Evolutionary conservation across 2,797 vertebrate species (phyloP).

Genomic region (Pyrocephalus nanus): DNA sequence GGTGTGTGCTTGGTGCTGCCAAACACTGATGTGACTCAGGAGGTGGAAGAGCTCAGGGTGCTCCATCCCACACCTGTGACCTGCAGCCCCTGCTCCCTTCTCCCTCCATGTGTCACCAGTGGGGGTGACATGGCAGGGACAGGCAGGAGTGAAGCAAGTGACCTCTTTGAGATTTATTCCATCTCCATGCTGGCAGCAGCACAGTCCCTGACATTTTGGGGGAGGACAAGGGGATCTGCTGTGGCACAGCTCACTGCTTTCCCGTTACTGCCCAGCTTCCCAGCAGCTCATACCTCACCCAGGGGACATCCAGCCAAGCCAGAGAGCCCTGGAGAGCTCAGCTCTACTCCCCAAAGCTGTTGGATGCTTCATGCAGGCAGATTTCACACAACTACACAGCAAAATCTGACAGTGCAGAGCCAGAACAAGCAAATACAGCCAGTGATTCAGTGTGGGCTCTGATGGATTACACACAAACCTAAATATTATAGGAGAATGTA

Average conservation of each 20-base stretch:
- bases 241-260: not conserved
- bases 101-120: not conserved
- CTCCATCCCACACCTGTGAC: not conserved
- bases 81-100: not conserved
- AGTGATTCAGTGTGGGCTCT: not conserved
- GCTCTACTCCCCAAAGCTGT: not conserved
- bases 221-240: not conserved
- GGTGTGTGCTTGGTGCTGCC: accelerated
- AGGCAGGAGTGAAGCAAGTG: not conserved
- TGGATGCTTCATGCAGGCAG: accelerated
- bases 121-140: not conserved
- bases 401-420: not conserved
- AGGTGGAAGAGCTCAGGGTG: not conserved
- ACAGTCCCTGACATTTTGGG: not conserved
- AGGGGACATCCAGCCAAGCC: not conserved
- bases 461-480: not conserved
- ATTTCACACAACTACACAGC: accelerated
- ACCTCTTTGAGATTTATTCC: not conserved
- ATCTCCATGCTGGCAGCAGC: not conserved
- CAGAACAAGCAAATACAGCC: not conserved
- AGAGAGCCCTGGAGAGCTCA: accelerated
- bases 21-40: accelerated
- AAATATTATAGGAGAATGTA: not conserved
- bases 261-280: not conserved
- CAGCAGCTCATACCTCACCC: not conserved